Evolutionary conservation across 2,113 vertebrate species (phyloP).

Genomic region (Noctilio leporinus): DNA sequence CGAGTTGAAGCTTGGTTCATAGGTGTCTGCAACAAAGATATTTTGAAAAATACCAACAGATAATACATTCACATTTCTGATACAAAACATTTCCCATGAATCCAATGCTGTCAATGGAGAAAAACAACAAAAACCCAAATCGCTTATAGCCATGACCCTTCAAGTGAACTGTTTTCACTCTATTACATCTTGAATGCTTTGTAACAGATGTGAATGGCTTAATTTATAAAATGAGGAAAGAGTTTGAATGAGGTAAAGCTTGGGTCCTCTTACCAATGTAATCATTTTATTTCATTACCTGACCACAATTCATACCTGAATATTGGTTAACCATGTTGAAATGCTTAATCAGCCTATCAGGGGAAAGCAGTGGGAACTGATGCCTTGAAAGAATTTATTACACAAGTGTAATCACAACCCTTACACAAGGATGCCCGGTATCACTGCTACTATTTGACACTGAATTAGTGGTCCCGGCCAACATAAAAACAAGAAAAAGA

Average conservation of each 20-base stretch:
- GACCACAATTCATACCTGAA: background rate
- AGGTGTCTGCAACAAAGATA: constrained; percentile 85
- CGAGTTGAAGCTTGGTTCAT: constrained; percentile 97
- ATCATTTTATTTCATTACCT: background rate
- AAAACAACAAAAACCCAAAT: background rate
- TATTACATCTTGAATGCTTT: background rate
- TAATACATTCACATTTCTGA: background rate
- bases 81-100: background rate
- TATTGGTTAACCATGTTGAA: background rate
- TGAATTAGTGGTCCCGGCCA: background rate
- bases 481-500: background rate
- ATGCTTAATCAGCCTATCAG: background rate
- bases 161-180: background rate
- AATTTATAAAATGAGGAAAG: background rate
- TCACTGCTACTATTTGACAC: background rate
- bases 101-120: background rate
- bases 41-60: background rate
- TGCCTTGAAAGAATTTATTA: background rate
- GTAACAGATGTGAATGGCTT: background rate
- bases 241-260: background rate
- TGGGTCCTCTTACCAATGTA: background rate
- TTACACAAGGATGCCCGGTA: background rate
- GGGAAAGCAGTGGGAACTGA: background rate
- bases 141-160: background rate
- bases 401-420: background rate